phyloP scores from a whole-genome alignment of 2,113 vertebrate species.

The Bungarus multicinctus region DNA sequence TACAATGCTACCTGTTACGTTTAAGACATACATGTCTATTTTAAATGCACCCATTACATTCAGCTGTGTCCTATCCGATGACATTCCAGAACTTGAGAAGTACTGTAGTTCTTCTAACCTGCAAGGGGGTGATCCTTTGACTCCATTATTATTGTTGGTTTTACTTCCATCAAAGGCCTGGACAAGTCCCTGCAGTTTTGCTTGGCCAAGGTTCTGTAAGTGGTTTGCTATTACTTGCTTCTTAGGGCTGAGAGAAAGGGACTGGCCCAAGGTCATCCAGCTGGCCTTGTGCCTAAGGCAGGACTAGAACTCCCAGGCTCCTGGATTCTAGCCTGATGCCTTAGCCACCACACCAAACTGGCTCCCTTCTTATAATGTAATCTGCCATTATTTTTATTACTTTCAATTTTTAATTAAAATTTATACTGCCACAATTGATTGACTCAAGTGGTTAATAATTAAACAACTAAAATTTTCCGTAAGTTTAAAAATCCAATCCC shows the following conservation, averaged over 20 bases:
- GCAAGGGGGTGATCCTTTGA: not conserved
- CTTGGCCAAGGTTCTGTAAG: not conserved
- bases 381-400: not conserved
- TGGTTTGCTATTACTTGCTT: not conserved
- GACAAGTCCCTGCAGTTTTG: not conserved
- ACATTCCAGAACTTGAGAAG: not conserved
- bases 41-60: not conserved
- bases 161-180: not conserved
- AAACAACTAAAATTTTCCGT: not conserved
- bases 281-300: not conserved
- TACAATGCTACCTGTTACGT: not conserved
- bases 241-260: not conserved
- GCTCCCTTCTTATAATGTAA: not conserved
- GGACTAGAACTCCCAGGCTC: not conserved
- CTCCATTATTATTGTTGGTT: not conserved
- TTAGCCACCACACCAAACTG: not conserved
- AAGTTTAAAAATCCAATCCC: not conserved
- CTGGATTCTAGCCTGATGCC: not conserved
- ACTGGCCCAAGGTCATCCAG: not conserved
- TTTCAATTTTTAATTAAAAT: not conserved
- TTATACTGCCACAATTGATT: not conserved
- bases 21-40: not conserved
- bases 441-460: not conserved
- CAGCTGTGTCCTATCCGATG: not conserved
- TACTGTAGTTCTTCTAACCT: not conserved